These are phyloP conservation scores for Dicranocentrus wangi DNA, from an alignment of 2,888 invertebrate genomes.

Conservation along the genomic window DNA sequence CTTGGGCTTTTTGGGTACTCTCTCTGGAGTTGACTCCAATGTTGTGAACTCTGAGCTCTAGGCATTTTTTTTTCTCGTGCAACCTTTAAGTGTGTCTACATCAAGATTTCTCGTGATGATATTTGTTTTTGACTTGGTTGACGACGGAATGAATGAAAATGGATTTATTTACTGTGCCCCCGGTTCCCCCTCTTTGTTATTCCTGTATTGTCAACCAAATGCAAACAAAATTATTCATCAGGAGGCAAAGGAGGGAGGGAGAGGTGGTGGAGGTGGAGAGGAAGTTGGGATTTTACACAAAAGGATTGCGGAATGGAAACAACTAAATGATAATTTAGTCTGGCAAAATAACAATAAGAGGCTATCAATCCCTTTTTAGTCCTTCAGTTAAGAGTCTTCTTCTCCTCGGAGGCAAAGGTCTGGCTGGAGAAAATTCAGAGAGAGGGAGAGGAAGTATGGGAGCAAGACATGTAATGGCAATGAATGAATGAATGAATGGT, in stretches of 20 bases:
- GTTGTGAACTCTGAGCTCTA: no score
- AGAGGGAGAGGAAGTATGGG: not conserved
- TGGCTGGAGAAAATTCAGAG: no score
- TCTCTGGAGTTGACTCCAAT: no score
- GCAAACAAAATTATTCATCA: constrained; percentile 27
- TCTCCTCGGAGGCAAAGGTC: no score
- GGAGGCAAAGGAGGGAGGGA: not conserved
- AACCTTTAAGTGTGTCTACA: no score
- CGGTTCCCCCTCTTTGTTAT: not conserved
- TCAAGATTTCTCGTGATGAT: not conserved
- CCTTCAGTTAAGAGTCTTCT: constrained; percentile 2
- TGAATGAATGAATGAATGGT: constrained; percentile 7
- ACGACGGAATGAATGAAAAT: not conserved
- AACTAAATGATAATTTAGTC: constrained; percentile 25
- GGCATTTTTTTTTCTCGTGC: no score
- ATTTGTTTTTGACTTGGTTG: constrained; percentile 2
- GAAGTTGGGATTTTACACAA: not conserved
- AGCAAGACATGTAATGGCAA: not conserved
- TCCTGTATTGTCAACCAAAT: constrained; percentile 20
- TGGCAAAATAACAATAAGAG: constrained; percentile 19
- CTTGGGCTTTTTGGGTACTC: no score
- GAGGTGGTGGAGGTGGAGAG: not conserved
- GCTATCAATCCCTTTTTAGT: constrained; percentile 24
- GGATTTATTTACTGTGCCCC: not conserved
- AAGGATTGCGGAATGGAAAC: not conserved